phyloP scores from a whole-genome alignment of 2,888 invertebrate species.

The Galeopsomyia nigrocyanea region DNA sequence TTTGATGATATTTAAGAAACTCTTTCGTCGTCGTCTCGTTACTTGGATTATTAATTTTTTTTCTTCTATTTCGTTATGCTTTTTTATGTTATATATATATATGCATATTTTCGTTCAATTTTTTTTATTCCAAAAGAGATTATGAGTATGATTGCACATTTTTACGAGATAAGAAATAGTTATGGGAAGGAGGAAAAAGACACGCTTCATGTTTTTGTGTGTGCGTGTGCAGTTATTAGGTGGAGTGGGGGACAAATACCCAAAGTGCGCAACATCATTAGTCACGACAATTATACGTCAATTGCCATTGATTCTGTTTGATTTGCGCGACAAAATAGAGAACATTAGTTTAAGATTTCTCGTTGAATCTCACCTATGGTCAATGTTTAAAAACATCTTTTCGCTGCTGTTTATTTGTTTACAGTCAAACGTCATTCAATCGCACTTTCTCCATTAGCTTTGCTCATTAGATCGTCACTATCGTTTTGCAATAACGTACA shows the following conservation, averaged over 20 bases:
- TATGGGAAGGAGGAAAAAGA: slow-evolving; percentile 38
- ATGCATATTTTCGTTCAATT: slow-evolving; percentile 29
- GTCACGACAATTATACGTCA: slow-evolving; percentile 39
- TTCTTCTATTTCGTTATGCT: slow-evolving; percentile 31
- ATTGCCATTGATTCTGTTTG: slow-evolving; percentile 27
- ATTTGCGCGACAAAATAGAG: slow-evolving; percentile 41
- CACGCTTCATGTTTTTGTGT: slow-evolving; percentile 27
- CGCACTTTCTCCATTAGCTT: slow-evolving; percentile 55
- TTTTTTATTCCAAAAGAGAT: slow-evolving; percentile 35
- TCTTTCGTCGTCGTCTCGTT: slow-evolving; percentile 29
- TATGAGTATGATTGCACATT: slow-evolving; percentile 40
- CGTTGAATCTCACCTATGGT: slow-evolving; percentile 13
- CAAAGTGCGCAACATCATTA: slow-evolving; percentile 39
- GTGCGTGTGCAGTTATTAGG: slow-evolving; percentile 33
- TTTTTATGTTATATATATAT: neutral
- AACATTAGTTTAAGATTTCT: slow-evolving; percentile 39
- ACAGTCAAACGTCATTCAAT: slow-evolving; percentile 43
- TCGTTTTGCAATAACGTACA: slow-evolving; percentile 55
- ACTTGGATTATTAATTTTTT: slow-evolving; percentile 43
- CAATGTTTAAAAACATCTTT: neutral
- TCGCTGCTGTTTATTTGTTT: slow-evolving; percentile 15
- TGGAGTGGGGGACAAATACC: slow-evolving; percentile 26
- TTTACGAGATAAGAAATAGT: slow-evolving; percentile 14
- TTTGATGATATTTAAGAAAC: slow-evolving; percentile 36
- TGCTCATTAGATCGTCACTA: slow-evolving; percentile 51